phyloP scores from a whole-genome alignment of 1,140 invertebrate species.

The Leucophenga varia region DNA sequence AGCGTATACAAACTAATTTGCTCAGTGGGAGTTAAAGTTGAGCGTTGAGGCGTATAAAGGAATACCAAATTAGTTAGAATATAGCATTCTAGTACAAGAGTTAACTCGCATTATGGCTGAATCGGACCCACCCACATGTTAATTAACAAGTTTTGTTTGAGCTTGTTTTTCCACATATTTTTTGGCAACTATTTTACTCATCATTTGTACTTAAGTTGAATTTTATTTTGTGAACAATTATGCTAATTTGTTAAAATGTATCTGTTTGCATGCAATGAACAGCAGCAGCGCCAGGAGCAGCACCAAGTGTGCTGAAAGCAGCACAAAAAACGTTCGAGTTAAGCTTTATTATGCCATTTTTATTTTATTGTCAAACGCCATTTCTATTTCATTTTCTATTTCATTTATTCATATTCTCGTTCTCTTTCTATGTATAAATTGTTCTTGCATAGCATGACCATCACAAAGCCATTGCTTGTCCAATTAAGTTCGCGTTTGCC shows the following conservation, averaged over 20 bases:
- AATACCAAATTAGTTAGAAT: too few relatives aligned
- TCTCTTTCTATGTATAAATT: background rate
- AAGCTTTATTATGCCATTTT: conserved; percentile 47
- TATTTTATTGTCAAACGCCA: conserved; percentile 34
- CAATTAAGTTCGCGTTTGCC: conserved; percentile 47
- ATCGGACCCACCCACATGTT: conserved; percentile 36
- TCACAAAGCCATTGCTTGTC: conserved; percentile 20
- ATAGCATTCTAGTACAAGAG: too few relatives aligned
- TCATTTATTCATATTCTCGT: conserved; percentile 9
- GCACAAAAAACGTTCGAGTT: conserved; percentile 36
- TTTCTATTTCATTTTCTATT: conserved; percentile 16
- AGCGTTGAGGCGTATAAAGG: too few relatives aligned
- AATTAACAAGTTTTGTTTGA: conserved; percentile 37
- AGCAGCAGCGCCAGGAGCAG: too few relatives aligned
- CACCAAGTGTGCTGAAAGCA: too few relatives aligned
- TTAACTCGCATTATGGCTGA: too few relatives aligned
- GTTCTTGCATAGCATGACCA: background rate
- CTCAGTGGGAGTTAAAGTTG: conserved; percentile 33
- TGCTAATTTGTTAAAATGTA: conserved; percentile 50
- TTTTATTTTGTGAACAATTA: conserved; percentile 56
- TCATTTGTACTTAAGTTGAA: conserved; percentile 55
- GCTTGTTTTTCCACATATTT: too few relatives aligned
- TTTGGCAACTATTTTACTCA: conserved; percentile 17
- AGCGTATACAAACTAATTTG: conserved; percentile 55
- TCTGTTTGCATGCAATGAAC: background rate